phyloP scores from a whole-genome alignment of 2,113 vertebrate species.

The Micronycteris hirsuta region DNA sequence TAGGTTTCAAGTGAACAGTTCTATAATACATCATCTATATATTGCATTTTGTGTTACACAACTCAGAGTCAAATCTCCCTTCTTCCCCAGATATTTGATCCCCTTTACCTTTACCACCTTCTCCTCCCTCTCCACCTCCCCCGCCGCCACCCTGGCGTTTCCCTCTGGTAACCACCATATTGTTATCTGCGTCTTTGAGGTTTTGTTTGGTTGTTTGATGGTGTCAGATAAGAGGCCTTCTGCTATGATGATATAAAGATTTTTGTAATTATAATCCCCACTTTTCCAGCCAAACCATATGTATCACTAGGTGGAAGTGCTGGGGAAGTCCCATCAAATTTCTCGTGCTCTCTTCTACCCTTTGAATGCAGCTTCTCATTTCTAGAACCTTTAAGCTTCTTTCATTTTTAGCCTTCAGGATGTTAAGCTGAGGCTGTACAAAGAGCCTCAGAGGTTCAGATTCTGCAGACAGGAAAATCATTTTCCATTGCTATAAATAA shows the following conservation, averaged over 20 bases:
- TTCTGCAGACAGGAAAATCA: slow-evolving; percentile 59
- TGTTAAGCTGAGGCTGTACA: slow-evolving; percentile 22
- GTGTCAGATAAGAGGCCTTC: neutral
- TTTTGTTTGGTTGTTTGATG: neutral
- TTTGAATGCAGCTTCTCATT: neutral
- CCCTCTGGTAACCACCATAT: neutral
- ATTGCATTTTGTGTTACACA: neutral
- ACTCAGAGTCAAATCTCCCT: neutral
- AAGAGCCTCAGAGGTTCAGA: neutral
- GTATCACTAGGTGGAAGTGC: neutral
- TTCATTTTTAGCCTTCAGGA: neutral
- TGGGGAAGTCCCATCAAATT: neutral
- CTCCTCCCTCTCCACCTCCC: fast-evolving
- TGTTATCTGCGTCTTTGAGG: neutral
- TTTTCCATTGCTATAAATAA: slow-evolving; percentile 76
- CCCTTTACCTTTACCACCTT: neutral
- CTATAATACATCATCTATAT: neutral
- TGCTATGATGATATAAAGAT: neutral
- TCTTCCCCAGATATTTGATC: neutral
- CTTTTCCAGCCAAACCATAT: neutral
- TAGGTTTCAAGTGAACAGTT: neutral
- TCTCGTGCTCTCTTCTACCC: neutral
- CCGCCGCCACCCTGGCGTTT: fast-evolving
- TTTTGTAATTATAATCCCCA: neutral
- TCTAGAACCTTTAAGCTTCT: neutral